Evolutionary conservation across 2,888 invertebrate species (phyloP).

Genomic region (Scaptomyza cyrtandrae): DNA sequence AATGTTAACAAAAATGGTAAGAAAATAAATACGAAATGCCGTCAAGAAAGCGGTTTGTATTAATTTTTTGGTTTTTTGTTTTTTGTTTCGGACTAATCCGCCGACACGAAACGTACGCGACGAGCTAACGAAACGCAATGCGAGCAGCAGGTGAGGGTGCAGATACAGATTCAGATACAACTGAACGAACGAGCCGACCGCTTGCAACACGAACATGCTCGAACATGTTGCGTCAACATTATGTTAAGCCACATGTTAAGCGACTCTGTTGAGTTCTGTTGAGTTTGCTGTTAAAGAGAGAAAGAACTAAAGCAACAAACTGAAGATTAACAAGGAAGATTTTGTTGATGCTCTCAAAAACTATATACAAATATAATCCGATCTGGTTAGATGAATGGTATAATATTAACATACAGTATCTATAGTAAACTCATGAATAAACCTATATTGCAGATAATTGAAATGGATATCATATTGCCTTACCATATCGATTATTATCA

Average conservation of each 20-base stretch:
- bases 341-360: no score
- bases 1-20: constrained; percentile 8
- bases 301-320: background rate
- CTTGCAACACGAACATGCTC: constrained; percentile 48
- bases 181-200: constrained; percentile 8
- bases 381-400: no score
- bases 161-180: constrained; percentile 39
- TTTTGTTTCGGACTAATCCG: constrained; percentile 49
- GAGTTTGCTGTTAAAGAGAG: constrained; percentile 33
- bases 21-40: constrained; percentile 20
- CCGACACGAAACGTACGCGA: constrained; percentile 76
- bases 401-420: no score
- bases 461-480: no score
- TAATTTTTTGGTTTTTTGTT: constrained; percentile 5
- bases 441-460: no score
- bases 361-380: no score
- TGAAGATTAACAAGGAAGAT: background rate
- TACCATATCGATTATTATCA: no score
- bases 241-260: constrained; percentile 41
- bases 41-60: constrained; percentile 13
- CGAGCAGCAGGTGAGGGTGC: constrained; percentile 64
- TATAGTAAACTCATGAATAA: no score
- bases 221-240: constrained; percentile 39
- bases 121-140: constrained; percentile 76
- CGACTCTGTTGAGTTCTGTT: background rate